These are phyloP conservation scores for Paratilapia polleni DNA, from an alignment of 2,113 vertebrate species.

Conservation along the genomic window DNA sequence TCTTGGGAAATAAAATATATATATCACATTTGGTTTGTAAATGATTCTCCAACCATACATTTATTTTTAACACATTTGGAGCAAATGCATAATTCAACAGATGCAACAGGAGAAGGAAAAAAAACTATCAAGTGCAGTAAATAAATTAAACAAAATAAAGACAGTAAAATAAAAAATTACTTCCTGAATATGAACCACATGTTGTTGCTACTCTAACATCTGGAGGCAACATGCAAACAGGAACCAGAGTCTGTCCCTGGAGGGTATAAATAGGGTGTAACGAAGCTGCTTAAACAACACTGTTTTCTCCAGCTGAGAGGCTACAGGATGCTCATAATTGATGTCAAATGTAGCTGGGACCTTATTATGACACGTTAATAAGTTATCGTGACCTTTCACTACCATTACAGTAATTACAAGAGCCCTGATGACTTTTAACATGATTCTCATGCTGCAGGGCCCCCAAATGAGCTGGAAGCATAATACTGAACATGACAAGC, in stretches of 20 bases:
- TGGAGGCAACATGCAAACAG: slow-evolving; percentile 42
- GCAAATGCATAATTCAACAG: slow-evolving; percentile 39
- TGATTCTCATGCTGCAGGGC: slow-evolving; percentile 42
- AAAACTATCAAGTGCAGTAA: background rate
- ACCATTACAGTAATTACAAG: slow-evolving; percentile 68
- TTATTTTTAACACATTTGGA: slow-evolving; percentile 36
- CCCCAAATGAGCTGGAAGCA: slow-evolving; percentile 27
- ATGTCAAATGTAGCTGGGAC: slow-evolving; percentile 61
- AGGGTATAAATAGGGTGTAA: slow-evolving; percentile 7
- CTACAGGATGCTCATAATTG: slow-evolving; percentile 61
- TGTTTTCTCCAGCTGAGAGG: slow-evolving; percentile 22
- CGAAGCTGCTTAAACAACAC: background rate
- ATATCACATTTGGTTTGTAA: background rate
- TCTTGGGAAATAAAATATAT: background rate
- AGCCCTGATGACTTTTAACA: slow-evolving; percentile 66
- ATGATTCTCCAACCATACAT: background rate
- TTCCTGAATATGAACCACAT: slow-evolving; percentile 32
- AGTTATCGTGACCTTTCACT: slow-evolving; percentile 65
- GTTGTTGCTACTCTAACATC: slow-evolving; percentile 50
- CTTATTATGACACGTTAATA: slow-evolving; percentile 75
- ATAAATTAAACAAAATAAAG: slow-evolving; percentile 22
- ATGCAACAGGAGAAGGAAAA: background rate
- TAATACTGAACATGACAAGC: slow-evolving; percentile 52
- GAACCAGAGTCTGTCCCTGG: slow-evolving; percentile 4
- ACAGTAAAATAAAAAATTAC: slow-evolving; percentile 10